Evolutionary conservation across 2,113 vertebrate species (phyloP).

Genomic region (Cettia cetti): DNA sequence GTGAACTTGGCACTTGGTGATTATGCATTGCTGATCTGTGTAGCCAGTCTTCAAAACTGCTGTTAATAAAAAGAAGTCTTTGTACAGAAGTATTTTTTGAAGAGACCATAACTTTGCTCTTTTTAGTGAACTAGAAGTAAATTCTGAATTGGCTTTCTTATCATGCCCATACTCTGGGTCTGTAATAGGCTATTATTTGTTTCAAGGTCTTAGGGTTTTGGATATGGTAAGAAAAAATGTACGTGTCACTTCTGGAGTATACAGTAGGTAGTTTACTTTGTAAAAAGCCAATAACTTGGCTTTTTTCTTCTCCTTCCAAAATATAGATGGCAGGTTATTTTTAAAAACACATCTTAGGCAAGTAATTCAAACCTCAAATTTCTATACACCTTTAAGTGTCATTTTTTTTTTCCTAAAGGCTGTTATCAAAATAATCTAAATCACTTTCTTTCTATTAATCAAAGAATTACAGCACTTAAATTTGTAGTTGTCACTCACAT

Average conservation of each 20-base stretch:
- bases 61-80: neutral
- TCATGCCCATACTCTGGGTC: neutral
- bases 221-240: constrained; percentile 10
- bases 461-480: constrained; percentile 75
- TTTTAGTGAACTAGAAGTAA: neutral
- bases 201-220: constrained; percentile 9
- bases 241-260: constrained; percentile 24
- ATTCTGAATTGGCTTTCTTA: constrained; percentile 30
- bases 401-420: constrained; percentile 62
- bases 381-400: constrained; percentile 64
- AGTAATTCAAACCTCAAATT: constrained; percentile 60
- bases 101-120: neutral
- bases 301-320: constrained; percentile 45
- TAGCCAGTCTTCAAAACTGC: neutral
- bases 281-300: constrained; percentile 38
- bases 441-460: constrained; percentile 74
- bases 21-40: neutral
- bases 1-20: neutral
- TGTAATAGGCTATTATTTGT: neutral
- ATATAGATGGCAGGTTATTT: constrained; percentile 62
- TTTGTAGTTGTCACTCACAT: constrained; percentile 75
- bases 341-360: constrained; percentile 54
- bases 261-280: constrained; percentile 38
- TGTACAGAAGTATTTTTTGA: neutral
- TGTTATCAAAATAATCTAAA: constrained; percentile 74